Evolutionary conservation across 2,797 vertebrate genomes (phyloP).

Genomic region (Cetoscarus ocellatus): DNA sequence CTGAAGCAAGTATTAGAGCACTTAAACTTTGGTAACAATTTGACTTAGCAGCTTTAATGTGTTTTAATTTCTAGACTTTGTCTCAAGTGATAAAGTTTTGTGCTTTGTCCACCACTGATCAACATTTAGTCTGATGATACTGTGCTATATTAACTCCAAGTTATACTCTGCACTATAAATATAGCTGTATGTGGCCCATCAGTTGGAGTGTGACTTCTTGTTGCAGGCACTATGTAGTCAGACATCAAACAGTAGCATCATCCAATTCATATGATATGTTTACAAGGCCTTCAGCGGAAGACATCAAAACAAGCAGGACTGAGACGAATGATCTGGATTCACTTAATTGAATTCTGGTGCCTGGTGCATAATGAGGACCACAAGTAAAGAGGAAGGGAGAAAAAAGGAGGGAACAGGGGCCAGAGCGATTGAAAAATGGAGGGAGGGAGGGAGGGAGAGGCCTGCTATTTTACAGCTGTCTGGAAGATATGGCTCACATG

Average conservation of each 20-base stretch:
- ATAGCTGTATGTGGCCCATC: slow-evolving; percentile 32
- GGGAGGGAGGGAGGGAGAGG: slow-evolving; percentile 64
- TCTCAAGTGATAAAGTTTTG: background rate
- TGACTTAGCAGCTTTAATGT: too few relatives aligned
- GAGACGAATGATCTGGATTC: slow-evolving; percentile 71
- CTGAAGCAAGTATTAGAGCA: too few relatives aligned
- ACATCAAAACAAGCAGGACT: slow-evolving; percentile 71
- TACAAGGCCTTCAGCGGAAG: slow-evolving; percentile 66
- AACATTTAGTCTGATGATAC: slow-evolving; percentile 13
- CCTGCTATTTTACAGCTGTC: slow-evolving; percentile 85
- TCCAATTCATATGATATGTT: slow-evolving; percentile 65
- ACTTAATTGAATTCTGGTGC: slow-evolving; percentile 79
- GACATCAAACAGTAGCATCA: slow-evolving; percentile 60
- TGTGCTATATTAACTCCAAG: slow-evolving; percentile 22
- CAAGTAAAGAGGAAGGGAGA: slow-evolving; percentile 51
- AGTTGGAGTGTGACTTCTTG: slow-evolving; percentile 23
- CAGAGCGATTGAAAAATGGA: slow-evolving; percentile 56
- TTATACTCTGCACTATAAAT: slow-evolving; percentile 42
- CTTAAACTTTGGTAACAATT: too few relatives aligned
- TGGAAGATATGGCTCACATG: slow-evolving; percentile 86
- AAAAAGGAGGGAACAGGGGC: slow-evolving; percentile 52
- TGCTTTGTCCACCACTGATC: slow-evolving; percentile 19
- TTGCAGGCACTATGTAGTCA: slow-evolving; percentile 38
- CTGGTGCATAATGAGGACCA: slow-evolving; percentile 74
- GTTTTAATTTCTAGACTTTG: too few relatives aligned